phyloP scores from a whole-genome alignment of 2,797 vertebrate species.

The Enteromius argenteus region DNA sequence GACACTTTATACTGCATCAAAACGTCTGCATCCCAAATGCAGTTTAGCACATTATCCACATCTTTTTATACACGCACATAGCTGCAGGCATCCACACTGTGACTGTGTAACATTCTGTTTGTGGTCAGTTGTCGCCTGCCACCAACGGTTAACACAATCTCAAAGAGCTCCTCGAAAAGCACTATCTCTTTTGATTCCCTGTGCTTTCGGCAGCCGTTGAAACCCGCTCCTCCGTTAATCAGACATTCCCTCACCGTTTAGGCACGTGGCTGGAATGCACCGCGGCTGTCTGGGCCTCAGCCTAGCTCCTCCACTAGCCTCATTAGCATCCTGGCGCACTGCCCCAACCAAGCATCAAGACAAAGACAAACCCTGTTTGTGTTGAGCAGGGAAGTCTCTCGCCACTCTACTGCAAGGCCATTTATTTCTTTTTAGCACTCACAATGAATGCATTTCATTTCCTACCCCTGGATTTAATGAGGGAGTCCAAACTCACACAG shows the following conservation, averaged over 20 bases:
- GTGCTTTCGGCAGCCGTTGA: not conserved
- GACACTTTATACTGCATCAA: not conserved
- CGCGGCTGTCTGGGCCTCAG: conserved; percentile 47
- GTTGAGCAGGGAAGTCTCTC: conserved; percentile 69
- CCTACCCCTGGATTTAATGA: conserved; percentile 38
- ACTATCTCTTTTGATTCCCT: not conserved
- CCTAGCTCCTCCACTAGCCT: conserved; percentile 53
- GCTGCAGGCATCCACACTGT: not conserved
- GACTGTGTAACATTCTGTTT: not conserved
- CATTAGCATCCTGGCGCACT: conserved; percentile 79
- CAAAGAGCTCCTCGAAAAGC: not conserved
- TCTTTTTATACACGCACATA: not conserved
- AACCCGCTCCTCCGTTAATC: conserved; percentile 35
- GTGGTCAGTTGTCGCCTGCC: conserved; percentile 7
- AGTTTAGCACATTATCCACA: not conserved
- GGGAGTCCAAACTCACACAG: conserved; percentile 20
- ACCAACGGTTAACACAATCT: not conserved
- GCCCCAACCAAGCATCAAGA: conserved; percentile 75
- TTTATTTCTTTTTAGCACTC: conserved; percentile 45
- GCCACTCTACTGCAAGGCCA: conserved; percentile 40
- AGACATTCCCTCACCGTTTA: conserved; percentile 58
- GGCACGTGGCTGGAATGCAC: conserved; percentile 59
- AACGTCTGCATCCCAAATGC: not conserved
- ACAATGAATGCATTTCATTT: conserved; percentile 53
- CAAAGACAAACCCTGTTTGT: conserved; percentile 80